phyloP scores from a whole-genome alignment of 2,888 invertebrate species.

The Eilema depressum region DNA sequence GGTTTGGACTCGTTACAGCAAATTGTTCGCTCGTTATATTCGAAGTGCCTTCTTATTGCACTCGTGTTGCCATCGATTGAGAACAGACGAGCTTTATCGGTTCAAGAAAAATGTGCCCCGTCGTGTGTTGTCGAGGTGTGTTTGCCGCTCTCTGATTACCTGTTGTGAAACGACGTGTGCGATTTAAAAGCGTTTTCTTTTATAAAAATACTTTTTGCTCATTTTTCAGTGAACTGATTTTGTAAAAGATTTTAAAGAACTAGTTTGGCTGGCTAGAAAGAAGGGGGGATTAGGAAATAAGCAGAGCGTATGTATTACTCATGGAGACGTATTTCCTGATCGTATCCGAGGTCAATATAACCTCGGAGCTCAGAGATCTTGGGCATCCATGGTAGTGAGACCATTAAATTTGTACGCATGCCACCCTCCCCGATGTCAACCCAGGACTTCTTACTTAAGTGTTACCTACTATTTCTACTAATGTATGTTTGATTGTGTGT shows the following conservation, averaged over 20 bases:
- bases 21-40: constrained; percentile 44
- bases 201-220: neutral
- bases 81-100: constrained; percentile 29
- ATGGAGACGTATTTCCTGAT: too few species aligned
- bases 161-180: constrained; percentile 15
- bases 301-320: too few species aligned
- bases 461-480: too few species aligned
- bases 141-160: constrained; percentile 23
- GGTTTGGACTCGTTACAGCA: constrained; percentile 44
- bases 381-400: too few species aligned
- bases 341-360: too few species aligned
- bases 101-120: constrained; percentile 28
- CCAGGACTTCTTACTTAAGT: too few species aligned
- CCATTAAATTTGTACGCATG: too few species aligned
- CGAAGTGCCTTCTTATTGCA: constrained; percentile 46
- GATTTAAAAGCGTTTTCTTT: neutral
- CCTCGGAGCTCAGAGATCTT: too few species aligned
- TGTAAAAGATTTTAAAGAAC: neutral
- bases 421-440: too few species aligned
- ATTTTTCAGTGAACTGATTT: neutral
- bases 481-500: too few species aligned
- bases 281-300: too few species aligned
- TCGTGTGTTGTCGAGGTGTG: constrained; percentile 20
- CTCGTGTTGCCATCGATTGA: constrained; percentile 32
- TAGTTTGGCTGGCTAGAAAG: too few species aligned